Base-by-base conservation (phyloP, 1,140 invertebrate species). In the Drosophila quadrilineata region DNA sequence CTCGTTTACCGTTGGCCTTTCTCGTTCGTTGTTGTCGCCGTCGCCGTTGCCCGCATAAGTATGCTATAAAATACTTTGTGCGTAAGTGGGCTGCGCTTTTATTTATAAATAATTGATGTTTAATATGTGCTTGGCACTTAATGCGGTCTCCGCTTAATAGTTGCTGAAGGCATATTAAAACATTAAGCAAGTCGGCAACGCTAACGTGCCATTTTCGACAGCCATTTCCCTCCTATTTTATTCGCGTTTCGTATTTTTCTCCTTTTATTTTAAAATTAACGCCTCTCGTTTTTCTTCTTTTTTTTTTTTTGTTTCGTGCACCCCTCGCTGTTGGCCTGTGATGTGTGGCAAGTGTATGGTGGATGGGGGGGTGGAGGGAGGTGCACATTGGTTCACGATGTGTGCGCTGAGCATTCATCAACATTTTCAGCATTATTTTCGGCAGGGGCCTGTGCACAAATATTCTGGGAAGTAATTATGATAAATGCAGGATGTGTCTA, bases 401-500 rank as follows among this genome's bases (percentile, higher is more conserved):
- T 16, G 17, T 14, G 35, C n/a, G 46, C 36, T 5, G 16, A 54
- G 58, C 45, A 54, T 50, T 69, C 58, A 64, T 64, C 50, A 69
- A 56, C 46, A 46, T 69, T 69, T 65, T 57, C 33, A 57, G 52
- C 60, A 38, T 57, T 65, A 57, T 69, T 69, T 69, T 52, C n/a
- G 63, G 56, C 36, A 45, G 66, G 6, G 46, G n/a, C n/a, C 56
- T 70, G 49, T 56, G 54, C 59, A 59, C 60, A 73, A 85, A 84
- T 53, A 85, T 84, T 56, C 63, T 71, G 74, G 74, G 79, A 85
- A 85, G 79, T 85, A 85, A 85, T 85, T 85, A 85, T 85, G 74
- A 85, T 85, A 85, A 85, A 85, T 85, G 74, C 79, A 85, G 79
- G 79, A 85, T 79, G 66, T 74, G 52, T 52, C 16, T 19, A 38